phyloP scores from a whole-genome alignment of 1,140 invertebrate species.

The Pseudobourletiella spinata region DNA sequence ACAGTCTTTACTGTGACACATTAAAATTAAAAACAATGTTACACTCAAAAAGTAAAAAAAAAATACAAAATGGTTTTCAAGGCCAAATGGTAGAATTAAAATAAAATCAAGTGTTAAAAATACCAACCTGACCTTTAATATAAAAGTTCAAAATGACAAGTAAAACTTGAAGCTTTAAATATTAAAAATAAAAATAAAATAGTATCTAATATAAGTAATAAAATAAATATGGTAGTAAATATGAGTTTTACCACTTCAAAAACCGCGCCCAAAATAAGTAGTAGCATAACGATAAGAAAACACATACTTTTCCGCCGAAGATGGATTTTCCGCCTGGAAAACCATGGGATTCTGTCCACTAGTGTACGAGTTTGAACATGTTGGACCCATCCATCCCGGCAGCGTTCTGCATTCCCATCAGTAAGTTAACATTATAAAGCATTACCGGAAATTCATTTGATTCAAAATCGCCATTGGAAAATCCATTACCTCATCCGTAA shows the following conservation, averaged over 20 bases:
- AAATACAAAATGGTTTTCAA: background rate
- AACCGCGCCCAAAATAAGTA: background rate
- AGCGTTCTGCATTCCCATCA: background rate
- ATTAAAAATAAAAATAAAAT: background rate
- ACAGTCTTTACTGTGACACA: background rate
- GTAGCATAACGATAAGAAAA: background rate
- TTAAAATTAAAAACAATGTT: background rate
- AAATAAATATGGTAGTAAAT: constrained; percentile 16
- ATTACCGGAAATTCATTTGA: background rate
- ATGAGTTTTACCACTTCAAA: background rate
- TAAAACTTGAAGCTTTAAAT: background rate
- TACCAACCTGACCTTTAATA: background rate
- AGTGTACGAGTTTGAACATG: constrained; percentile 48
- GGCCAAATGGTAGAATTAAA: background rate
- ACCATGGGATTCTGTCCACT: constrained; percentile 44
- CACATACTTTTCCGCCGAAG: constrained; percentile 42
- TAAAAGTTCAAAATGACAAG: background rate
- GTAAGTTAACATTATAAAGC: background rate
- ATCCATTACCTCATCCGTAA: constrained; percentile 35
- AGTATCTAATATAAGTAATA: background rate
- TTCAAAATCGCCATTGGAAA: constrained; percentile 25
- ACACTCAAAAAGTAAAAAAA: background rate
- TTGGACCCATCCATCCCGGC: constrained; percentile 44
- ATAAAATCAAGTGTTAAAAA: background rate
- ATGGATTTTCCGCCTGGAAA: constrained; percentile 44